Percentiles rank a stretch among this genome's conserved stretches.
phyloP scores from a whole-genome alignment of 2,797 vertebrate genomes.

The Liasis olivaceus region DNA sequence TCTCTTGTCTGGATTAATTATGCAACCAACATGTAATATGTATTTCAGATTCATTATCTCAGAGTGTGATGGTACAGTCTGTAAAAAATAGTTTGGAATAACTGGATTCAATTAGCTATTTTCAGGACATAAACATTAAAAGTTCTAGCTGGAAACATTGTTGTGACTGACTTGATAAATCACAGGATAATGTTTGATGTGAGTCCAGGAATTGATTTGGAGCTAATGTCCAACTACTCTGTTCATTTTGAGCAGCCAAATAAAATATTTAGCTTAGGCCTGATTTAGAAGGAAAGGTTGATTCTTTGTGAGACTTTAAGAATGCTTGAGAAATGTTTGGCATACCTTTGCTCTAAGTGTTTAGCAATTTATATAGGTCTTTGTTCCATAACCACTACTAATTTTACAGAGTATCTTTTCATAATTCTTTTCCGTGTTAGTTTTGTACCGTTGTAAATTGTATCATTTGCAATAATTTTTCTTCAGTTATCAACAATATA shows the following conservation, averaged over 20 bases:
- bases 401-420: conserved; percentile 57
- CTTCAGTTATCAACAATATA: conserved; percentile 13
- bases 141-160: conserved; percentile 79
- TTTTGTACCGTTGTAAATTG: background rate
- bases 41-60: conserved; percentile 69
- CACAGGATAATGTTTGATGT: conserved; percentile 79
- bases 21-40: conserved; percentile 33
- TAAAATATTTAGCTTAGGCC: conserved; percentile 82
- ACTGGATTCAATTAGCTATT: conserved; percentile 79
- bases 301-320: conserved; percentile 78
- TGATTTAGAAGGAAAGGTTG: conserved; percentile 73
- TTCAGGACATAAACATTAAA: conserved; percentile 79
- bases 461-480: background rate
- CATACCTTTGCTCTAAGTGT: conserved; percentile 78
- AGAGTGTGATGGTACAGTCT: conserved; percentile 72
- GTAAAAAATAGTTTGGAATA: conserved; percentile 70
- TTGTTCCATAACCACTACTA: conserved; percentile 66
- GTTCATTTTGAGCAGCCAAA: conserved; percentile 78
- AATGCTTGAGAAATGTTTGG: conserved; percentile 77
- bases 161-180: conserved; percentile 82
- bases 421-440: conserved; percentile 18
- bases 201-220: conserved; percentile 76
- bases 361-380: conserved; percentile 77
- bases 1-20: conserved; percentile 67
- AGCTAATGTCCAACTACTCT: conserved; percentile 75